Percentiles rank a stretch among this genome's conserved stretches.
phyloP scores from a whole-genome alignment of 2,888 invertebrate species.

The Phlogophora meticulosa region DNA sequence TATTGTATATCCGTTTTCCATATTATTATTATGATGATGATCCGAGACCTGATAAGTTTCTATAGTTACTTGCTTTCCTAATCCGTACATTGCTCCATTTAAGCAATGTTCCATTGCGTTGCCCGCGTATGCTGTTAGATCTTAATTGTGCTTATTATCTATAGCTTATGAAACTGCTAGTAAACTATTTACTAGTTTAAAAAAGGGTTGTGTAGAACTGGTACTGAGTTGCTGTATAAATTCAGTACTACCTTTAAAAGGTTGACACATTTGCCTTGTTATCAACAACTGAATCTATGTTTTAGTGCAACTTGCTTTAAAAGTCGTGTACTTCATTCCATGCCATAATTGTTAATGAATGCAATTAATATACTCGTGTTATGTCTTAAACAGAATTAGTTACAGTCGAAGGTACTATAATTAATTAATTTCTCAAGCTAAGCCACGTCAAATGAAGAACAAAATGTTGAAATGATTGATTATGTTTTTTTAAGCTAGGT shows the following conservation, averaged over 20 bases:
- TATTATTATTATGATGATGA: constrained; percentile 12
- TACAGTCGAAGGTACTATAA: constrained; percentile 48
- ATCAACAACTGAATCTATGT: constrained; percentile 51
- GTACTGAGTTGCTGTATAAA: constrained; percentile 29
- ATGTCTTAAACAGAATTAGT: constrained; percentile 58
- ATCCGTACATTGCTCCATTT: constrained; percentile 2
- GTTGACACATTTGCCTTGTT: constrained; percentile 57
- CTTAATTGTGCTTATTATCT: constrained; percentile 32
- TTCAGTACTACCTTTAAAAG: constrained; percentile 49
- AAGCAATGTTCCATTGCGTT: constrained; percentile 9
- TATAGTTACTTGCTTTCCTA: constrained; percentile 4
- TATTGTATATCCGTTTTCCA: constrained; percentile 8
- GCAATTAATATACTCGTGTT: constrained; percentile 60
- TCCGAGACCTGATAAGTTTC: constrained; percentile 5
- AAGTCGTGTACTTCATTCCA: constrained; percentile 59
- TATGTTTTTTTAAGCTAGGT: constrained; percentile 36
- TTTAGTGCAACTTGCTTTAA: constrained; percentile 54
- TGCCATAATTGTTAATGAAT: constrained; percentile 62
- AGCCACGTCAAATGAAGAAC: constrained; percentile 33
- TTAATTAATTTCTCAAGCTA: constrained; percentile 54
- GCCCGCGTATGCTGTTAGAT: not conserved
- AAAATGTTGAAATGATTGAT: constrained; percentile 63
- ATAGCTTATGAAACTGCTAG: constrained; percentile 12
- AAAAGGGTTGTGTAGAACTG: constrained; percentile 27
- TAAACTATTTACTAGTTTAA: constrained; percentile 12